Evolutionary conservation across 1,140 invertebrate species (phyloP), one percentile per base, ranked within the genome.

Genomic region (Heliconius hermathena): DNA sequence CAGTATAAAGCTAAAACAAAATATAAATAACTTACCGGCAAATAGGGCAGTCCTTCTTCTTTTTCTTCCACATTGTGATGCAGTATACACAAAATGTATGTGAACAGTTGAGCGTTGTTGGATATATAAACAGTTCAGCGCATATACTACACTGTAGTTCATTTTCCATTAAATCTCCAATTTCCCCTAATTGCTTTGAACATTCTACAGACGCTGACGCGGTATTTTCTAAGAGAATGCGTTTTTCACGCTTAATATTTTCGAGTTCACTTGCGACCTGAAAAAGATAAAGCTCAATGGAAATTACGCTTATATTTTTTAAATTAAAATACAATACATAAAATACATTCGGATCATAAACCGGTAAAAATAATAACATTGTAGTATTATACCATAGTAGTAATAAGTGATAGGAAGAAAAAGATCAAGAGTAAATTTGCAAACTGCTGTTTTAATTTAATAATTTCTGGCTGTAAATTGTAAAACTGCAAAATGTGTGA

Each of bases 141-240:
- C 97, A 98, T 80, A 98, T 97, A 76, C 96, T 96, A 87, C 97
- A 98, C 76, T 97, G 96, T 22, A 98, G 90, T 87, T 98, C 97
- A 76, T 95, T 96, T 82, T 97, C 97, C 95, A 98, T 95, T n/a
- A 97, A 95, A 77, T 96, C 91, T 33, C 92, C 95, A 49, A 97
- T 95, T 84, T 96, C 95, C 3, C 93, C 90, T 8, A 97, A 84
- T 4, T 96, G 89, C 20, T 72, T 54, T 11, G 80, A 54, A 52
- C 41, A 49, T 20, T 71, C 75, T 11, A 11, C 49, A 6, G 16
- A 72, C 6, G 78, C n/a, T 60, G 78, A 20, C 41, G 79, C 36
- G 13, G 88, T 80, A 74, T 83, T 79, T 90, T 95, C 76, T 88
- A 91, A 66, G 3, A 92, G 81, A 57, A 82, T 84, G 52, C 84